Percentiles rank a stretch among this genome's conserved stretches.
These are phyloP conservation scores for Sternarchorhynchus goeldii DNA, from an alignment of 2,797 vertebrate species.

Conservation along the genomic window DNA sequence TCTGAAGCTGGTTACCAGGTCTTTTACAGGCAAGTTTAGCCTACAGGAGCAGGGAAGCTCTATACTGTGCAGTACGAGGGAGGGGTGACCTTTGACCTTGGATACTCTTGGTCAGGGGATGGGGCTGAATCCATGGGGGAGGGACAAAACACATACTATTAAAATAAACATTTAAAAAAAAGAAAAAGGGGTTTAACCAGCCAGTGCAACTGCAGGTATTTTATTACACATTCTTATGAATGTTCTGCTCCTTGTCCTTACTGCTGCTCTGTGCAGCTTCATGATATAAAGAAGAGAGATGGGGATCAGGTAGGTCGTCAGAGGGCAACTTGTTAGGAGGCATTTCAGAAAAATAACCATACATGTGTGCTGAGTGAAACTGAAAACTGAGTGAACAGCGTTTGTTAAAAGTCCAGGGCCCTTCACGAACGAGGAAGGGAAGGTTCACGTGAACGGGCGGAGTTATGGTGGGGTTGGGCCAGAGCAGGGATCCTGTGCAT, in stretches of 20 bases:
- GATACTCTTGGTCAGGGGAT: too few species aligned
- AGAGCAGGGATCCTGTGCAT: too few species aligned
- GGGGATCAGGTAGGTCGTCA: background rate
- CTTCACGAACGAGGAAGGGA: background rate
- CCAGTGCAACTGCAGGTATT: background rate
- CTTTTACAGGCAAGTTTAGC: too few species aligned
- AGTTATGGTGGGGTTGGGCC: background rate
- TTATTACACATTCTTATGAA: too few species aligned
- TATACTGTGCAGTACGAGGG: too few species aligned
- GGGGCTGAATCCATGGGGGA: too few species aligned
- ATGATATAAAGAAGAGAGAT: too few species aligned
- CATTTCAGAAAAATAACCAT: background rate
- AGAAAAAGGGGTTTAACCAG: background rate
- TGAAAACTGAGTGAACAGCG: too few species aligned
- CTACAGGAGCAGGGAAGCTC: too few species aligned
- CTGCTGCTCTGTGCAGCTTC: background rate
- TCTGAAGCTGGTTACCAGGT: too few species aligned
- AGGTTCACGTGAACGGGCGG: background rate
- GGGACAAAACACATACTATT: background rate
- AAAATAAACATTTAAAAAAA: background rate
- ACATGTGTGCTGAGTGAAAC: background rate
- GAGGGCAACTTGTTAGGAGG: background rate
- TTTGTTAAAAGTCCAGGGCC: background rate
- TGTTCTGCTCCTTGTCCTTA: too few species aligned
- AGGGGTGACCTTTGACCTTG: too few species aligned